A percentile compares a stretch with the other conserved stretches of the same genome.
Conservation (phyloP, 2,113 vertebrate genomes). For the Heterochromis multidens region DNA sequence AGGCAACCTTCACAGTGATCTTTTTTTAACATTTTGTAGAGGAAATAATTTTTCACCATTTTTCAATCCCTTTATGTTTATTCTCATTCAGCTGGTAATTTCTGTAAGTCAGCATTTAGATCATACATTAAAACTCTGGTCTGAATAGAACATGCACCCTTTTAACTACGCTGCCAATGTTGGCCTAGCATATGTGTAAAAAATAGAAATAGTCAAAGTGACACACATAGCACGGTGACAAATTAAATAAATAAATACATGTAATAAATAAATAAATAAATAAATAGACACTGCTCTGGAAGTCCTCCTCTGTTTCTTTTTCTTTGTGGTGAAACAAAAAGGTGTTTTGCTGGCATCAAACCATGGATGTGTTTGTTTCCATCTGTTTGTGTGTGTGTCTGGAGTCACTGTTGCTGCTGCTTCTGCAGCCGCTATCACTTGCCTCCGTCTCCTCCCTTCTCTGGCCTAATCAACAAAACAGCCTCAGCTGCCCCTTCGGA, state of each 20-base stretch:
- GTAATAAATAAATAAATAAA: constrained; percentile 38
- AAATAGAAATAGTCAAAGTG: background rate
- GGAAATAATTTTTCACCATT: too few species aligned
- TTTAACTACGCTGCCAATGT: background rate
- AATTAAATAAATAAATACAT: constrained; percentile 49
- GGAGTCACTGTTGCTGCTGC: constrained; percentile 37
- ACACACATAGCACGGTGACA: background rate
- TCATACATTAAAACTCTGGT: background rate
- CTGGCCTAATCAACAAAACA: constrained; percentile 92
- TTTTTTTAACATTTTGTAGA: too few species aligned
- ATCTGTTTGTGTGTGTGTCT: constrained; percentile 48
- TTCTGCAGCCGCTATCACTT: constrained; percentile 45
- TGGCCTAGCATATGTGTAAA: background rate
- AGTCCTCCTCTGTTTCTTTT: constrained; percentile 44
- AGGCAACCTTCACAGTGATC: too few species aligned
- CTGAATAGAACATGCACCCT: background rate
- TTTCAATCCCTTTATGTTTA: background rate
- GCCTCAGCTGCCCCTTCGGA: constrained; percentile 96
- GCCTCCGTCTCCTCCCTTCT: constrained; percentile 83
- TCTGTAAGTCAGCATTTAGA: background rate
- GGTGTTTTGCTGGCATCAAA: constrained; percentile 79
- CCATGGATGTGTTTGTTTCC: constrained; percentile 51
- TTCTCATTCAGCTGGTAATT: background rate
- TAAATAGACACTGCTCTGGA: constrained; percentile 65
- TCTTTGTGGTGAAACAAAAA: constrained; percentile 66